Evolutionary conservation across 2,113 vertebrate genomes (phyloP).

Genomic region (Aegotheles bennettii): DNA sequence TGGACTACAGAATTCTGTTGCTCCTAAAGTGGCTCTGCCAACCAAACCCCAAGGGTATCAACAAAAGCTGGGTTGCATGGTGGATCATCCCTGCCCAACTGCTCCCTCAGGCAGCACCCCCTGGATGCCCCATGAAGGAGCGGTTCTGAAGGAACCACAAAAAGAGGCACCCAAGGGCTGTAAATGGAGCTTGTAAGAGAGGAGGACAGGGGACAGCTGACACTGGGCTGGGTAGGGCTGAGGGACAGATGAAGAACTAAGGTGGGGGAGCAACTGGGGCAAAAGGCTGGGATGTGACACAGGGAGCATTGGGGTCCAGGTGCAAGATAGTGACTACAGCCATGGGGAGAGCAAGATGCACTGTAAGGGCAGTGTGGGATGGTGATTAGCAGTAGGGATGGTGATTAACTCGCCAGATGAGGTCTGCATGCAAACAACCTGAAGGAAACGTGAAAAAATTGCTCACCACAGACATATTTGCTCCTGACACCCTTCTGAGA

Average conservation of each 20-base stretch:
- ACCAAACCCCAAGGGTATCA: background rate
- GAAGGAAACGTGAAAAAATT: background rate
- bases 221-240: no score
- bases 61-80: background rate
- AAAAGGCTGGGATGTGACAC: background rate
- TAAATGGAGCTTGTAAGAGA: background rate
- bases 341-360: background rate
- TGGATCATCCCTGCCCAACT: background rate
- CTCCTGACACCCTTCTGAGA: background rate
- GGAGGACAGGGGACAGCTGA: background rate
- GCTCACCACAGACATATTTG: background rate
- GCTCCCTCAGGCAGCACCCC: background rate
- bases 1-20: background rate
- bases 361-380: fast-evolving
- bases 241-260: background rate
- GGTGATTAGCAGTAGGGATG: background rate
- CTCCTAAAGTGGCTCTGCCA: background rate
- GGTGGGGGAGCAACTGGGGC: background rate
- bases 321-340: background rate
- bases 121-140: background rate
- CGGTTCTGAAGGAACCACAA: background rate
- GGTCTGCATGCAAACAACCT: background rate
- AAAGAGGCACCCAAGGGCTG: background rate
- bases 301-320: background rate
- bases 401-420: background rate